These are phyloP conservation scores for Clytia hemisphaerica DNA, from an alignment of 30 jellyfish, hydroid and myxozoan species.

Conservation along the genomic window DNA sequence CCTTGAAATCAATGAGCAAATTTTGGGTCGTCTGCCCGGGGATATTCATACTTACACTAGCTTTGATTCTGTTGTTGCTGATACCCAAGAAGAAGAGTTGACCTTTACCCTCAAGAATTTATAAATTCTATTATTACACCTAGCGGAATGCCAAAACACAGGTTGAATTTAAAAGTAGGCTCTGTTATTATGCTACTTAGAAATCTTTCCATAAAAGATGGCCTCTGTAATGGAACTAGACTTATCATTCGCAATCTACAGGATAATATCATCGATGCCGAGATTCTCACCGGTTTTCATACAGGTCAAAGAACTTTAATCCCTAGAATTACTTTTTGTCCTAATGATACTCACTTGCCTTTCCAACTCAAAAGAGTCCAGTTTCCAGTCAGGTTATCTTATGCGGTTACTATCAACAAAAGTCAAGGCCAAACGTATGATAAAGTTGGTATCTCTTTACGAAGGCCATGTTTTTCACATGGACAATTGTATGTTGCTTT, in stretches of 20 bases:
- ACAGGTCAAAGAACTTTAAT: slow-evolving; percentile 16
- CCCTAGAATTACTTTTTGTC: slow-evolving; percentile 36
- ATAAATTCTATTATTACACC: too few species aligned
- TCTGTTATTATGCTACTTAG: slow-evolving; percentile 37
- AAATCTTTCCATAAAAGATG: slow-evolving; percentile 24
- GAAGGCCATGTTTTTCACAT: slow-evolving; percentile 29
- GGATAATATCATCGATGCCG: slow-evolving; percentile 20
- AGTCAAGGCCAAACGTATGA: slow-evolving; percentile 41
- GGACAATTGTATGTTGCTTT: slow-evolving; percentile 49
- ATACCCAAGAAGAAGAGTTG: too few species aligned
- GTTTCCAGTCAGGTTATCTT: slow-evolving; percentile 41
- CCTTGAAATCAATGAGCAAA: slow-evolving; percentile 1
- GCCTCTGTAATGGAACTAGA: slow-evolving; percentile 38
- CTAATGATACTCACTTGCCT: slow-evolving; percentile 34
- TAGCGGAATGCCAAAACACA: slow-evolving; percentile 59
- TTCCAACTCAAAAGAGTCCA: slow-evolving; percentile 20
- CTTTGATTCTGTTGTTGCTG: slow-evolving; percentile 24
- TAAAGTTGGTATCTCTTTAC: slow-evolving; percentile 21
- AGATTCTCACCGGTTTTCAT: slow-evolving; percentile 11
- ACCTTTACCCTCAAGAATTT: too few species aligned
- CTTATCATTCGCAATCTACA: slow-evolving; percentile 19
- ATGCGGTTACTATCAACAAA: slow-evolving; percentile 43
- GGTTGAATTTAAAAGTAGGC: slow-evolving; percentile 38
- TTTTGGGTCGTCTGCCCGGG: slow-evolving; percentile 29
- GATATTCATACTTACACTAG: slow-evolving; percentile 1